phyloP scores from a whole-genome alignment of 2,113 vertebrate species.

The Butorides virescens region DNA sequence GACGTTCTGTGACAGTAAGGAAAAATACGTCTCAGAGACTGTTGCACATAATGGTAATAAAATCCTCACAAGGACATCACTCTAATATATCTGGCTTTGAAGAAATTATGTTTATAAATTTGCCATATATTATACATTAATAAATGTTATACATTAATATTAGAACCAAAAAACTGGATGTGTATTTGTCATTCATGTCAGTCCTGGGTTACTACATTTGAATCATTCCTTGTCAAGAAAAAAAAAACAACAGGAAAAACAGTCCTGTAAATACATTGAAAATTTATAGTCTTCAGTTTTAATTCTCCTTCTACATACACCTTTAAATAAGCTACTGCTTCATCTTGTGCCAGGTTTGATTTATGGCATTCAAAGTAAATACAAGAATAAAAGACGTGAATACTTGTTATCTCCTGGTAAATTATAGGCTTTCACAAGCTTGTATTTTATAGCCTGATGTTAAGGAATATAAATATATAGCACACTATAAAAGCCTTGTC shows the following conservation, averaged over 20 bases:
- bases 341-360: neutral
- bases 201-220: neutral
- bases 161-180: neutral
- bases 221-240: neutral
- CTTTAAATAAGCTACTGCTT: neutral
- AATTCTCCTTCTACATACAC: neutral
- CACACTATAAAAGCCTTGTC: neutral
- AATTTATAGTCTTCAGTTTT: neutral
- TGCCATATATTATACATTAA: neutral
- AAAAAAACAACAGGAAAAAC: neutral
- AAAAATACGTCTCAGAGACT: neutral
- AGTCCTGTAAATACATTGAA: neutral
- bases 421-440: conserved; percentile 23
- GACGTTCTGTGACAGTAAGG: neutral
- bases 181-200: neutral
- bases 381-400: neutral
- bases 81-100: neutral
- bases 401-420: conserved; percentile 15
- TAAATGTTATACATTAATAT: neutral
- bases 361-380: neutral
- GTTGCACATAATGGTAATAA: neutral
- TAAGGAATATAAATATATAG: conserved; percentile 18
- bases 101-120: neutral
- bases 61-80: neutral
- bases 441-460: conserved; percentile 12